phyloP scores from a whole-genome alignment of 2,888 invertebrate species.

The Melieria omissa region DNA sequence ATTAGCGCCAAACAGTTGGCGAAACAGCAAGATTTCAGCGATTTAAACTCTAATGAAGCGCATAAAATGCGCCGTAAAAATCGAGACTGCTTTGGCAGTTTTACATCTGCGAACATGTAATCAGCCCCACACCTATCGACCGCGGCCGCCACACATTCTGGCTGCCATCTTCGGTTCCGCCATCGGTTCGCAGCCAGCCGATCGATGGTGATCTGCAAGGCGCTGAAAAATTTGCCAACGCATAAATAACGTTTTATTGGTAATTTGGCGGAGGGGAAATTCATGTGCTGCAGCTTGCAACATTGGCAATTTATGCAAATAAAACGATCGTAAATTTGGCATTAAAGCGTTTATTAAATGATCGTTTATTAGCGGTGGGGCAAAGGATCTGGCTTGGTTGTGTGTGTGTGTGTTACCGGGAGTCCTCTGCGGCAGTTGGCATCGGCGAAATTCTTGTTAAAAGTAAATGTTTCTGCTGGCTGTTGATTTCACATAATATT shows the following conservation, averaged over 20 bases:
- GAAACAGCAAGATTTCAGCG: conserved; percentile 3
- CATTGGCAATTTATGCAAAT: conserved; percentile 60
- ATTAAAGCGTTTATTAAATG: conserved; percentile 45
- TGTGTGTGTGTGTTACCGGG: too few relatives aligned
- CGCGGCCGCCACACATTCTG: not conserved
- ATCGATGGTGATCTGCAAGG: conserved; percentile 12
- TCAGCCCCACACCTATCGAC: not conserved
- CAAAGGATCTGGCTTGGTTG: too few relatives aligned
- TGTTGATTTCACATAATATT: too few relatives aligned
- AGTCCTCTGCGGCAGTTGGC: too few relatives aligned
- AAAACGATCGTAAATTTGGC: conserved; percentile 63
- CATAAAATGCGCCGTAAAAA: conserved; percentile 35
- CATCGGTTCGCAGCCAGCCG: too few relatives aligned
- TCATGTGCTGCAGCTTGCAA: conserved; percentile 58
- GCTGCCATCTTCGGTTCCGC: too few relatives aligned
- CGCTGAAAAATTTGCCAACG: conserved; percentile 47
- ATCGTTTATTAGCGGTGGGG: conserved; percentile 38
- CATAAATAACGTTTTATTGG: conserved; percentile 62
- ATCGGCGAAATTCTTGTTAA: too few relatives aligned
- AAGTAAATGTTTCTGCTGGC: too few relatives aligned
- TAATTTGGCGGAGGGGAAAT: conserved; percentile 56
- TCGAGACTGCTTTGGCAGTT: conserved; percentile 8
- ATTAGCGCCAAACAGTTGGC: too few relatives aligned
- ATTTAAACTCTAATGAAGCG: conserved; percentile 36
- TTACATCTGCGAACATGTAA: not conserved